A percentile compares a stretch with the other conserved stretches of the same genome.
phyloP scores from a whole-genome alignment of 2,797 vertebrate genomes.

The Parotocinclus haroldoi region DNA sequence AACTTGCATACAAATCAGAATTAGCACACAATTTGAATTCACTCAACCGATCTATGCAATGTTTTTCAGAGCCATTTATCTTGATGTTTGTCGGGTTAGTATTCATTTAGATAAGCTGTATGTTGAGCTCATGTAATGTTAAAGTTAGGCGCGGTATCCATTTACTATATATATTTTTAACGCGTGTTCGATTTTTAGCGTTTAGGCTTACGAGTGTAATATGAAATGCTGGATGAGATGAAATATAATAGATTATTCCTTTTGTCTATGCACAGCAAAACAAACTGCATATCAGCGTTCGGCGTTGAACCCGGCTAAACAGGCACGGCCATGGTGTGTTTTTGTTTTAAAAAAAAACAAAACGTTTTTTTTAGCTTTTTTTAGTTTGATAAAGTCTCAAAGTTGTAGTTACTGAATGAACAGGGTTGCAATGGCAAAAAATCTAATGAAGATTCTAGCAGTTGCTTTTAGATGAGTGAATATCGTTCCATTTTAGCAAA shows the following conservation, averaged over 20 bases:
- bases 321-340: constrained; percentile 6
- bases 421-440: no score
- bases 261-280: constrained; percentile 27
- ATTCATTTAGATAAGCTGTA: constrained; percentile 4
- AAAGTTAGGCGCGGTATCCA: no score
- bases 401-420: no score
- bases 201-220: not conserved
- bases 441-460: no score
- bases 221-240: not conserved
- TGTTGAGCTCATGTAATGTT: not conserved
- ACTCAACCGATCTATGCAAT: constrained; percentile 45
- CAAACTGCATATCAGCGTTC: not conserved
- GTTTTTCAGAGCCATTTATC: constrained; percentile 18
- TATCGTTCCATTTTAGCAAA: no score
- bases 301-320: not conserved
- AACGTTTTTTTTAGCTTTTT: not conserved
- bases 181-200: no score
- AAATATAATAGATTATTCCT: not conserved
- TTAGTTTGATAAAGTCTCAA: no score
- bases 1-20: not conserved
- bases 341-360: not conserved
- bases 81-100: constrained; percentile 15
- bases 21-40: constrained; percentile 1
- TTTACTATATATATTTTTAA: no score
- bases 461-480: no score